These are phyloP conservation scores for Lithophane ornitopus DNA, from an alignment of 2,888 invertebrate genomes.

Conservation along the genomic window DNA sequence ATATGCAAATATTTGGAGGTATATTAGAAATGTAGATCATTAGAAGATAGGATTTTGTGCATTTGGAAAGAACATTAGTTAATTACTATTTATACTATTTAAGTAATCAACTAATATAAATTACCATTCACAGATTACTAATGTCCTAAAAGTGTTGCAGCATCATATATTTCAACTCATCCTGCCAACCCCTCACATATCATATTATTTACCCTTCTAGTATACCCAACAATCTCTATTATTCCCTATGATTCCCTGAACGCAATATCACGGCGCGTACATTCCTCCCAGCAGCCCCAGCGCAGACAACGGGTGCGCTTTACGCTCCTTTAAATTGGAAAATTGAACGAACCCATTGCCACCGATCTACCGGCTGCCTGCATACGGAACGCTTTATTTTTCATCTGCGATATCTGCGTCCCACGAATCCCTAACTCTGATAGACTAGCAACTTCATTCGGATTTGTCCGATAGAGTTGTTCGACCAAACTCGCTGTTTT, in stretches of 20 bases:
- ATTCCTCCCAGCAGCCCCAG: neutral
- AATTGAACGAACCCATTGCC: conserved; percentile 64
- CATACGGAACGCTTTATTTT: conserved; percentile 60
- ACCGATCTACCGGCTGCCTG: conserved; percentile 39
- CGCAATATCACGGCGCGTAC: conserved; percentile 37
- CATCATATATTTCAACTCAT: neutral
- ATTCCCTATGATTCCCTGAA: conserved; percentile 7
- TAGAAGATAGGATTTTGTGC: neutral
- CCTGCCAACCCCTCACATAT: no score
- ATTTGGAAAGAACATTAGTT: neutral
- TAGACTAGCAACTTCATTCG: conserved; percentile 55
- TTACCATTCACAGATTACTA: neutral
- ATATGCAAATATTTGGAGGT: neutral
- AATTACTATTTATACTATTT: neutral
- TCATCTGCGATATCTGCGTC: conserved; percentile 46
- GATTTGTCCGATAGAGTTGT: conserved; percentile 53
- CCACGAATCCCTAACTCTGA: conserved; percentile 30
- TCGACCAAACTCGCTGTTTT: conserved; percentile 30
- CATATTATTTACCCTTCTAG: neutral
- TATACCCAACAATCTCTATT: neutral
- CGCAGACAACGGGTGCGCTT: conserved; percentile 46
- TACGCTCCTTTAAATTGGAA: conserved; percentile 68
- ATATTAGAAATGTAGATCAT: neutral
- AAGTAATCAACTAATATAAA: neutral
- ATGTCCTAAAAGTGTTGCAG: neutral